These are phyloP conservation scores for Cottus gobio DNA, from an alignment of 2,113 vertebrate genomes.

Conservation along the genomic window DNA sequence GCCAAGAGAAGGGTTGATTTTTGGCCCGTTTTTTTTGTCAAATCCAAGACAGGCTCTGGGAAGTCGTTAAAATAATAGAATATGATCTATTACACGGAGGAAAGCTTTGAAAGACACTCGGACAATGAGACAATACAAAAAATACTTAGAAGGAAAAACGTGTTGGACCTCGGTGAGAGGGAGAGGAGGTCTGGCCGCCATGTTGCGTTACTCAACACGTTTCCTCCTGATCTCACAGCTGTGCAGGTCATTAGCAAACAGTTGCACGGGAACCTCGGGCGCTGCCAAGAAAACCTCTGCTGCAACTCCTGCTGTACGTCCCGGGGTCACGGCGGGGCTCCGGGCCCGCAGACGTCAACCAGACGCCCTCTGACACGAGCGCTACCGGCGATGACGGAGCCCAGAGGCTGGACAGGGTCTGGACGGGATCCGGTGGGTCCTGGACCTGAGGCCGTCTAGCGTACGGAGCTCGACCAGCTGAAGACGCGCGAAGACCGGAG, in stretches of 20 bases:
- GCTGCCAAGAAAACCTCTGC: slow-evolving; percentile 61
- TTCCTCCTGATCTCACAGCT: slow-evolving; percentile 80
- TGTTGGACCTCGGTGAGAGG: slow-evolving; percentile 38
- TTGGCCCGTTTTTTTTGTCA: slow-evolving; percentile 38
- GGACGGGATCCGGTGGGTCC: no score
- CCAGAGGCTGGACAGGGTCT: slow-evolving; percentile 34
- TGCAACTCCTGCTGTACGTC: slow-evolving; percentile 75
- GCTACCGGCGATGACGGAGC: slow-evolving; percentile 52
- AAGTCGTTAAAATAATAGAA: slow-evolving; percentile 63
- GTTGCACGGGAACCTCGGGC: slow-evolving; percentile 74
- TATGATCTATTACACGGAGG: slow-evolving; percentile 53
- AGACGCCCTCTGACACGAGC: slow-evolving; percentile 10
- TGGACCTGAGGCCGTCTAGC: no score
- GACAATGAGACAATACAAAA: slow-evolving; percentile 61
- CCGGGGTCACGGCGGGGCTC: slow-evolving; percentile 62
- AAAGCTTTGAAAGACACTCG: slow-evolving; percentile 40
- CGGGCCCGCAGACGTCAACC: slow-evolving; percentile 18
- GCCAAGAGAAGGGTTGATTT: slow-evolving; percentile 47
- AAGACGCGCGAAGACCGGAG: not conserved
- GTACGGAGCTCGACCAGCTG: not conserved
- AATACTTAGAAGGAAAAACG: slow-evolving; percentile 58
- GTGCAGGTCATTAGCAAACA: slow-evolving; percentile 83
- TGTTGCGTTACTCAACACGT: slow-evolving; percentile 72
- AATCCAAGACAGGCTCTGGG: slow-evolving; percentile 48
- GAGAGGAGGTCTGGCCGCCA: slow-evolving; percentile 56